A percentile compares a stretch with the other conserved stretches of the same genome.
Conservation (phyloP, 2,113 vertebrate genomes). For the Caretta caretta region DNA sequence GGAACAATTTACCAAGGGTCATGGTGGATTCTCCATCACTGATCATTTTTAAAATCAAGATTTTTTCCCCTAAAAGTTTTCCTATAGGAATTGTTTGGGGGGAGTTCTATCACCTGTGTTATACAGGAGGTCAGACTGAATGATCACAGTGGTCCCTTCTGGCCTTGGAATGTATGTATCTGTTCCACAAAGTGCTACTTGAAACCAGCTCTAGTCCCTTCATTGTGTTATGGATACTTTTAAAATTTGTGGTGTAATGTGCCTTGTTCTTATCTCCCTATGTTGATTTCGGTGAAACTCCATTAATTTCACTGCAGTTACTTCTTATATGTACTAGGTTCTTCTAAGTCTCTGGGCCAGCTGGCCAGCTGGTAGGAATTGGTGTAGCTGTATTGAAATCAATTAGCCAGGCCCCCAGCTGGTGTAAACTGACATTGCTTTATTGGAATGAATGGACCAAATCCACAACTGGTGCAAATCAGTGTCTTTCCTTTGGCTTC, state of each 20-base stretch:
- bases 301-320: background rate
- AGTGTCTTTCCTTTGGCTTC: background rate
- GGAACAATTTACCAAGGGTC: background rate
- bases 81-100: background rate
- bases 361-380: background rate
- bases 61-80: background rate
- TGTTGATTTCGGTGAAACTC: background rate
- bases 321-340: background rate
- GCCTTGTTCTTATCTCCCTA: background rate
- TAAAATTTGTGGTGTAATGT: background rate
- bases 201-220: too few species aligned
- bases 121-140: background rate
- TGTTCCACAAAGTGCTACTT: too few species aligned
- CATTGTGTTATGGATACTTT: background rate
- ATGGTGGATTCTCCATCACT: background rate
- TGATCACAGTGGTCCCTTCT: background rate
- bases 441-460: too few species aligned
- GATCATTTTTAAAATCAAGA: background rate
- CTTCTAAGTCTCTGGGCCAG: background rate
- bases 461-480: background rate
- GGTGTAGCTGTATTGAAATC: background rate
- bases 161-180: background rate
- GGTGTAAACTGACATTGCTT: too few species aligned
- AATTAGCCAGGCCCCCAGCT: background rate
- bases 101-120: background rate